A percentile compares a stretch with the other conserved stretches of the same genome.
Evolutionary conservation across 1,140 invertebrate species (phyloP).

Genomic region (Epicauta chinensis): DNA sequence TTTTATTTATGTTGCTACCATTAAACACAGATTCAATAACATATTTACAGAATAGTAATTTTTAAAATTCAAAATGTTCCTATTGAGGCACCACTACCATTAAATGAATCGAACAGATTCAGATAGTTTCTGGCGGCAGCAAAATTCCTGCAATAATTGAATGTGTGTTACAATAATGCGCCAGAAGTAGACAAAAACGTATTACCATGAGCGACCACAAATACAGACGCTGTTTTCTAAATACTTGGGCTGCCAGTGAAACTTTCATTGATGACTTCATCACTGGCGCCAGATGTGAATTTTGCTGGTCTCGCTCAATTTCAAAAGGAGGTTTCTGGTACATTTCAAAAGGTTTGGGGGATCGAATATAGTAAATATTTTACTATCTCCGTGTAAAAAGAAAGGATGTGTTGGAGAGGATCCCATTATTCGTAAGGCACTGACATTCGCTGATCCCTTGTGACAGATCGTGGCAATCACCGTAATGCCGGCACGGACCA

Average conservation of each 20-base stretch:
- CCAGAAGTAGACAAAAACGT: too few species aligned
- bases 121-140: too few species aligned
- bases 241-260: not conserved
- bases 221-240: not conserved
- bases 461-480: conserved; percentile 13
- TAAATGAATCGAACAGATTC: too few species aligned
- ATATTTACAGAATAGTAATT: too few species aligned
- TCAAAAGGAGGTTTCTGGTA: not conserved
- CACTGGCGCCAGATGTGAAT: not conserved
- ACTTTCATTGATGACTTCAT: too few species aligned
- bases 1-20: too few species aligned
- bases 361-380: not conserved
- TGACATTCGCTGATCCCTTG: conserved; percentile 11
- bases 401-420: not conserved
- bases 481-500: not conserved
- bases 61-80: too few species aligned
- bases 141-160: too few species aligned
- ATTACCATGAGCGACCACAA: not conserved
- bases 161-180: too few species aligned
- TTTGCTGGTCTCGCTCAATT: too few species aligned
- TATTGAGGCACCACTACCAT: too few species aligned
- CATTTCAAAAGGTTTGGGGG: not conserved
- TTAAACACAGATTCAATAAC: too few species aligned
- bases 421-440: not conserved
- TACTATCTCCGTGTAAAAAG: not conserved